Percentiles rank a stretch among this genome's conserved stretches.
These are phyloP conservation scores for Tolypeutes matacus DNA, from an alignment of 2,797 vertebrate genomes.

Conservation along the genomic window DNA sequence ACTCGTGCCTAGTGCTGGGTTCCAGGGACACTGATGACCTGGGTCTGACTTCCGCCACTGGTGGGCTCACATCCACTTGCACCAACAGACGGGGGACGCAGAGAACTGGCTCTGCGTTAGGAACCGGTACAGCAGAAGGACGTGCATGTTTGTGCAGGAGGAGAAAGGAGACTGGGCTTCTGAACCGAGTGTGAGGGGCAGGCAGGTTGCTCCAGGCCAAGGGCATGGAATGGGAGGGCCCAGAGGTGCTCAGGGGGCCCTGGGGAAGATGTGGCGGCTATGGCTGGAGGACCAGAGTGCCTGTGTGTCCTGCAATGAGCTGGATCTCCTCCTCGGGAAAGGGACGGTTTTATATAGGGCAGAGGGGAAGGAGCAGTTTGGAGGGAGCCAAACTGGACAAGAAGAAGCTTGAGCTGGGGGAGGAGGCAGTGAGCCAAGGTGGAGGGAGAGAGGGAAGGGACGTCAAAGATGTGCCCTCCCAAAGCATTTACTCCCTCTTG, in stretches of 20 bases:
- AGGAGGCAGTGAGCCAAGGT: not conserved
- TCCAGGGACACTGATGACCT: not conserved
- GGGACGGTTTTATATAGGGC: too few relatives aligned
- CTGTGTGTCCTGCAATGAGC: not conserved
- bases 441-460: fast-evolving
- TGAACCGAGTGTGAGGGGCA: not conserved
- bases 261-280: not conserved
- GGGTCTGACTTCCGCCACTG: not conserved
- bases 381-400: too few relatives aligned
- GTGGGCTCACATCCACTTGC: not conserved
- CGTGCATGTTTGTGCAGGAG: not conserved
- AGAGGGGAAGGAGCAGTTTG: too few relatives aligned
- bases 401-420: not conserved
- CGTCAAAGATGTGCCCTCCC: not conserved
- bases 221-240: not conserved
- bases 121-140: not conserved
- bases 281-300: not conserved
- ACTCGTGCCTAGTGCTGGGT: not conserved
- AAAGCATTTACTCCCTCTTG: not conserved
- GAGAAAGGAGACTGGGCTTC: not conserved
- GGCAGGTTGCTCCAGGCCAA: not conserved
- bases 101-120: too few relatives aligned
- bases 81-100: not conserved
- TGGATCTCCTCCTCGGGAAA: not conserved
- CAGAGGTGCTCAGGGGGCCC: not conserved